These are phyloP conservation scores for Ambastaia sidthimunki DNA, from an alignment of 2,797 vertebrate genomes.

Conservation along the genomic window DNA sequence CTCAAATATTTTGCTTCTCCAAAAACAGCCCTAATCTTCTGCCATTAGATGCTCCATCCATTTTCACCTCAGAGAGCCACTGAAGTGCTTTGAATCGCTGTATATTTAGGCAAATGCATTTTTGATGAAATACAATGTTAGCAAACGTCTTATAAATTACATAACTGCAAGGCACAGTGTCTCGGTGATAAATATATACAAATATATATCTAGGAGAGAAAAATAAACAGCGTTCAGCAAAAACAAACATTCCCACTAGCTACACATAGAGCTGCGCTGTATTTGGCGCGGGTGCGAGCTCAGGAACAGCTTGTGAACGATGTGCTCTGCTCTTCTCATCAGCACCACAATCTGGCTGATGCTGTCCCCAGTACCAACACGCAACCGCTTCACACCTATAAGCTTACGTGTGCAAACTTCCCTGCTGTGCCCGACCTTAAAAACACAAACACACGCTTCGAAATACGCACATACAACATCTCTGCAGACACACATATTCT, in stretches of 20 bases:
- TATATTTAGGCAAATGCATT: conserved; percentile 64
- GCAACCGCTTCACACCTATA: conserved; percentile 27
- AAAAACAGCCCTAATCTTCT: neutral
- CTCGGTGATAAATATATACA: conserved; percentile 65
- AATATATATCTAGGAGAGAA: conserved; percentile 63
- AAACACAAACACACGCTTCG: conserved; percentile 19
- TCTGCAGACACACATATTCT: neutral
- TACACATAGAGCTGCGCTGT: conserved; percentile 63
- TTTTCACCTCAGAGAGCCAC: conserved; percentile 28
- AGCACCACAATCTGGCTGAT: conserved; percentile 72
- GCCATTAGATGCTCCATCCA: neutral
- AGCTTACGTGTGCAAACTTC: conserved; percentile 39
- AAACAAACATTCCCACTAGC: conserved; percentile 71
- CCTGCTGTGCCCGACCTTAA: conserved; percentile 39
- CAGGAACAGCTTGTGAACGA: conserved; percentile 72
- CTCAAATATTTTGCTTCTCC: neutral
- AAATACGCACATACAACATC: neutral
- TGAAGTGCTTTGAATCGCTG: conserved; percentile 56
- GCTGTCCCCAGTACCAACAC: conserved; percentile 65
- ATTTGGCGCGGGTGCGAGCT: conserved; percentile 69
- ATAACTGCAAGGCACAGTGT: conserved; percentile 66
- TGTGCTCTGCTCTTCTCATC: conserved; percentile 65
- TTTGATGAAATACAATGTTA: conserved; percentile 68
- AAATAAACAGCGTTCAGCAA: conserved; percentile 73
- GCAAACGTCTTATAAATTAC: conserved; percentile 68